Evolutionary conservation across 2,113 vertebrate species (phyloP), one percentile per base, ranked within the genome.

Genomic region (Heteronetta atricapilla): DNA sequence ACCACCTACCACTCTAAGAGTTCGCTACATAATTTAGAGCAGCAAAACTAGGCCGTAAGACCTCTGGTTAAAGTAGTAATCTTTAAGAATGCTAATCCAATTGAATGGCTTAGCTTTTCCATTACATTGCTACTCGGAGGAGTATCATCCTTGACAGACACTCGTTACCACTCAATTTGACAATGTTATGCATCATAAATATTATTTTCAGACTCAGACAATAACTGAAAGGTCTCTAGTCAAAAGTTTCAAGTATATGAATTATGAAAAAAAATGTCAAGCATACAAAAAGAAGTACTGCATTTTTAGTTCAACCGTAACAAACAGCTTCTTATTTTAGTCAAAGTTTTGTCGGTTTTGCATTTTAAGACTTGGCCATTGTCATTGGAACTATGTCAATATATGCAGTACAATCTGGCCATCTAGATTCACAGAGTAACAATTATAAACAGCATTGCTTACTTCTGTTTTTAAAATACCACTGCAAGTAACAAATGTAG

Each of bases 21-120:
- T 82, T 50, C 67, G 69, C 85, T 66, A 29, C 42, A 80, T 59
- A 63, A 84, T 86, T 88, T 44, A 86, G 48, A 90, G 72, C 75
- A 94, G 87, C 84, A 94, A 88, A 86, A 86, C 18, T n/a, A 84
- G 93, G 94, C 86, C 76, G 33, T 70, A 91, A 50, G 8, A 74
- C 55, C 93, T 89, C 72, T 92, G 78, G 86, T 78, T 91, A 78
- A 93, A 95, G n/a, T 40, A 93, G 68, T 92, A 94, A 95, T 91
- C 96, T 96, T 86, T 95, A 96, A 96, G 93, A 89, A 93, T 13
- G 42, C 22, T 95, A 93, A 96, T 97, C 96, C 96, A 94, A 90
- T 93, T 86, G 79, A 93, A 69, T 3, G 50, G 92, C 84, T 96
- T 92, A 96, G 69, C 90, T 78, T 48, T 94, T 82, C 92, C 72